Base-by-base conservation (phyloP, 2,888 invertebrate genomes). In the Scaptomyza caliginosa region DNA sequence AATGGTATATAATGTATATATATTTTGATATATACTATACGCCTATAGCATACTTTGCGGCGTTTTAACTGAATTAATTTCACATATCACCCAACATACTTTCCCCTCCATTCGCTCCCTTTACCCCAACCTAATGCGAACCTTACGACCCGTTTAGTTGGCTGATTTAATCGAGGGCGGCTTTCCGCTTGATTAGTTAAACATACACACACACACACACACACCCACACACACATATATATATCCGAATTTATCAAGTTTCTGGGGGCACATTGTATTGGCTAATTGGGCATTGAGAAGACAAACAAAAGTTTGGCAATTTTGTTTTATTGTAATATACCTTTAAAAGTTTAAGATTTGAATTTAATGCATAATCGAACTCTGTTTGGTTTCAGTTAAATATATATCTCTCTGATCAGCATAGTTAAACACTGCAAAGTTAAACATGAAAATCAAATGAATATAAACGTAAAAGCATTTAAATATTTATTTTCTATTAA, bases 11-110 rank as follows among this genome's bases (percentile, higher is more conserved):
- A 34, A 3, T 17, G 5, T 17, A 34, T 19, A 28, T 21, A 23
- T 28, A 1, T 17, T 4, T 23, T 10, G 11, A 23, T 16, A 3
- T 30, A 3, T 24, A n/a, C n/a, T 40, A 3, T 52, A 52, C 42
- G 73, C 68, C 69, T 66, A 68, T 59, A 64, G 62, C 77, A 77
- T 80, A 78, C 77, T 80, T 75, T 70, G 69, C 40, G 75, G 70
- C 72, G 70, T 75, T 80, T 79, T 79, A 77, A 79, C 79, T 73
- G 72, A 81, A 82, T 81, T 81, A 81, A 79, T 82, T 75, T 82
- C 74, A 74, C 62, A 71, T 74, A 71, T 54, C 65, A 40, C 24
- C 24, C 51, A 36, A 3, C 24, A 28, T 46, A 46, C 38, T 17
- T 16, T 10, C 45, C 63, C 42, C 16, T 16, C 28, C 38, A 16